Percentiles rank a stretch among this genome's conserved stretches.
phyloP scores from a whole-genome alignment of 1,140 invertebrate species.

The Dreissena rostriformis region DNA sequence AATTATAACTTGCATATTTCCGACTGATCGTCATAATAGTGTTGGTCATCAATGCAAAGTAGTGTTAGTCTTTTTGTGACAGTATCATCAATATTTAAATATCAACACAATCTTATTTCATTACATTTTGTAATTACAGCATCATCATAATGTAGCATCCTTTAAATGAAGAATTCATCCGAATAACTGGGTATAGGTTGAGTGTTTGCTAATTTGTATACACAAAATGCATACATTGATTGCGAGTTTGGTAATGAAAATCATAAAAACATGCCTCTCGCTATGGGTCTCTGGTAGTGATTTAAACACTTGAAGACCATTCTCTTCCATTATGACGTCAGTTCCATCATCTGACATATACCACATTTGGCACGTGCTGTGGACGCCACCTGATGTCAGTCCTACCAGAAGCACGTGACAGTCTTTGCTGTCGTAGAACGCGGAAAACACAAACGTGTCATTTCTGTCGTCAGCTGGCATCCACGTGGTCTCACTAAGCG shows the following conservation, averaged over 20 bases:
- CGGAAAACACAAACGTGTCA: slow-evolving; percentile 14
- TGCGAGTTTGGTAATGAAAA: slow-evolving; percentile 4
- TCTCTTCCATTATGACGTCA: background rate
- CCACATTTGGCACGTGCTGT: slow-evolving; percentile 3
- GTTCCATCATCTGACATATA: background rate
- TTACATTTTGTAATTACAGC: no score
- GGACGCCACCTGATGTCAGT: background rate
- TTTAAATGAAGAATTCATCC: no score
- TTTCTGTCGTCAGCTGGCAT: background rate
- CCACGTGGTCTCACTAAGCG: background rate
- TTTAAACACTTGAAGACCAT: no score
- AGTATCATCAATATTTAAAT: no score
- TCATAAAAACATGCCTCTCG: slow-evolving; percentile 1
- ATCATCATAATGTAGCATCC: no score
- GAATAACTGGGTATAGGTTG: no score
- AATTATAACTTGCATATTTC: no score
- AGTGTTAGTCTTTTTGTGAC: no score
- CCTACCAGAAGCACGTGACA: slow-evolving; percentile 5
- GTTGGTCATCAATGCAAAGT: no score
- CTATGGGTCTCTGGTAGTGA: background rate
- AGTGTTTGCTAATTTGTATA: background rate
- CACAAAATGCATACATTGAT: slow-evolving; percentile 7
- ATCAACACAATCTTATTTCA: no score
- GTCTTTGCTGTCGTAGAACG: background rate
- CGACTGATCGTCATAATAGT: no score